Conservation (phyloP, 1,140 invertebrate species). For the Acromyrmex heyeri region DNA sequence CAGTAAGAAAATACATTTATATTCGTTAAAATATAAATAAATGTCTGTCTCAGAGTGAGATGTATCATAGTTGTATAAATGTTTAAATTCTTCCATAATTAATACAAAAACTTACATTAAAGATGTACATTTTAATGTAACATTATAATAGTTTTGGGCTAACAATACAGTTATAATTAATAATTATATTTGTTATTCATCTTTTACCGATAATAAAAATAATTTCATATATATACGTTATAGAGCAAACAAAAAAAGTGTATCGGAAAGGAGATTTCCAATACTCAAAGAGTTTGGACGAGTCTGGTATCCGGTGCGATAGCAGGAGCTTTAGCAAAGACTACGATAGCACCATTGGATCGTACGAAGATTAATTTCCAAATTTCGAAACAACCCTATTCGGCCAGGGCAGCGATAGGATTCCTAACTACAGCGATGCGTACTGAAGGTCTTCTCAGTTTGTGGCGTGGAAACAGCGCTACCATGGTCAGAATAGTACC, state of each 20-base stretch:
- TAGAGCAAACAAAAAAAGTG: conserved; percentile 53
- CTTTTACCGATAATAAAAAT: conserved; percentile 29
- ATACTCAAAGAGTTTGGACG: conserved; percentile 88
- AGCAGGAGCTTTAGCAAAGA: conserved; percentile 98
- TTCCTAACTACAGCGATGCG: conserved; percentile 92
- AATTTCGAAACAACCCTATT: conserved; percentile 93
- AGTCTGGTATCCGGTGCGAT: conserved; percentile 93
- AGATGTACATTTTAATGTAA: background rate
- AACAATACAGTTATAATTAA: background rate
- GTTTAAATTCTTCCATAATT: background rate
- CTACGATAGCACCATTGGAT: conserved; percentile 98
- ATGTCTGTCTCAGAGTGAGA: background rate
- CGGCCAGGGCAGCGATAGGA: conserved; percentile 91
- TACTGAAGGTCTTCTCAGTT: conserved; percentile 92
- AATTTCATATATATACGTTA: conserved; percentile 47
- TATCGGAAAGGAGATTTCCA: conserved; percentile 80
- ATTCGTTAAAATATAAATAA: background rate
- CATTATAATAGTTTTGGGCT: background rate
- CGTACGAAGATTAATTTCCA: conserved; percentile 99
- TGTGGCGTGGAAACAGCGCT: conserved; percentile 99
- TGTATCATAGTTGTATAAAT: background rate
- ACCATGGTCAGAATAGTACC: conserved; percentile 99
- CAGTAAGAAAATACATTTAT: conserved; percentile 58
- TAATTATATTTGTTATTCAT: background rate
- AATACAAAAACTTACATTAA: background rate